These are phyloP conservation scores for Melinopterus prodromus DNA, from an alignment of 2,888 invertebrate species.

Conservation along the genomic window DNA sequence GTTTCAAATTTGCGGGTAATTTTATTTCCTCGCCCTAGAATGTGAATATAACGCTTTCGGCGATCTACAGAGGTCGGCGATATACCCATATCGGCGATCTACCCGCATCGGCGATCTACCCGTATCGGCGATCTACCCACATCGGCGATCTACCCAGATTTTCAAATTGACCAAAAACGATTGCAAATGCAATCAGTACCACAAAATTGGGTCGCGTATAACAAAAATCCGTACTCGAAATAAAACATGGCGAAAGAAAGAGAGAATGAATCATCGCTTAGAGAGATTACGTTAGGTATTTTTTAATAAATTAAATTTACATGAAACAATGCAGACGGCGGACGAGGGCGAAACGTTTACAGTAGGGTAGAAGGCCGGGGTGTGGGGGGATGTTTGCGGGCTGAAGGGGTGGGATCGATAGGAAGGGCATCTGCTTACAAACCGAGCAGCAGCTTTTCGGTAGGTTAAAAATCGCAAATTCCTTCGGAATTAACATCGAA, in stretches of 20 bases:
- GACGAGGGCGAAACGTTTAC: background rate
- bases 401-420: background rate
- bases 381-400: background rate
- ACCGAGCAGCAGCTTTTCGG: background rate
- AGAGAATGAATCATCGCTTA: background rate
- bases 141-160: too few relatives aligned
- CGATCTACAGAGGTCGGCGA: too few relatives aligned
- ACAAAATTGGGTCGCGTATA: background rate
- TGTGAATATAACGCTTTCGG: background rate
- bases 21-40: background rate
- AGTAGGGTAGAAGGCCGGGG: background rate
- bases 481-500: background rate
- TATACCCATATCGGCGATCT: too few relatives aligned
- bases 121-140: too few relatives aligned
- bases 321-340: background rate
- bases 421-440: background rate
- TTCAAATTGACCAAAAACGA: too few relatives aligned
- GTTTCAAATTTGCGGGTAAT: background rate
- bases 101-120: too few relatives aligned
- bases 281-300: background rate
- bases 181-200: too few relatives aligned
- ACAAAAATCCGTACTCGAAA: background rate
- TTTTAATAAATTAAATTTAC: slow-evolving; percentile 4
- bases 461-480: background rate
- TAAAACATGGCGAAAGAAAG: background rate